Evolutionary conservation across 2,797 vertebrate genomes (phyloP), one percentile per base, ranked within the genome.

Genomic region (Eremophila alpestris): DNA sequence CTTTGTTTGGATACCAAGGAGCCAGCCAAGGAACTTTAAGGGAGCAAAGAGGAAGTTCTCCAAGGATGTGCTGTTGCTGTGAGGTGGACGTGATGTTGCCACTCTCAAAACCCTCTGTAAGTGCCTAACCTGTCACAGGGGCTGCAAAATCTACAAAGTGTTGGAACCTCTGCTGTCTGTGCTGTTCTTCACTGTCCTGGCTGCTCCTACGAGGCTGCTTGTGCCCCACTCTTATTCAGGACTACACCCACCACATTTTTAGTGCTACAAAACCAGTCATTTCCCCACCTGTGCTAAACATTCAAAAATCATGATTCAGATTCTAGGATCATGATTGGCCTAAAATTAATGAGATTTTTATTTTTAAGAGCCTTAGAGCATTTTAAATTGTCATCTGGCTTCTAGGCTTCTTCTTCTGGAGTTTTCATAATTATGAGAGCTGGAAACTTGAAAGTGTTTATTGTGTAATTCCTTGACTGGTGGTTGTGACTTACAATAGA

Each of bases 41-140:
- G 13, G 13, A 76, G 29, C 13, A 40, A 76, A 68, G 23, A 68
- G 46, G 2, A 60, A 52, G 11, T 30, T 68, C 40, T 17, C n/a
- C 11, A 12, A 0, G 0, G 29, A 54, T 6, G 5, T 46, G 55
- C 71, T 68, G n/a, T 68, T 60, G 11, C 63, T 76, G 7, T 24
- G 24, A 68, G 24, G 23, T 54, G 40, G 29, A 46, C 0, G 0
- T 68, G 29, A 60, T 23, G 2, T 30, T 75, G 22, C n/a, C n/a
- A 34, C 23, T 76, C 40, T 68, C 29, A 46, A 68, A 68, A 68
- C 13, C 20, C 13, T 52, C 13, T 60, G 2, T 29, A 29, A 24
- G 11, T 52, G 43, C 51, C 51, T 40, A 40, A 41, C 4, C 5
- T 64, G n/a, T 52, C 23, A 29, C 27, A n/a, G 54, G 15, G 16